These are phyloP conservation scores for Peromyscus polionotus DNA, from an alignment of 2,113 vertebrate species.

Conservation along the genomic window DNA sequence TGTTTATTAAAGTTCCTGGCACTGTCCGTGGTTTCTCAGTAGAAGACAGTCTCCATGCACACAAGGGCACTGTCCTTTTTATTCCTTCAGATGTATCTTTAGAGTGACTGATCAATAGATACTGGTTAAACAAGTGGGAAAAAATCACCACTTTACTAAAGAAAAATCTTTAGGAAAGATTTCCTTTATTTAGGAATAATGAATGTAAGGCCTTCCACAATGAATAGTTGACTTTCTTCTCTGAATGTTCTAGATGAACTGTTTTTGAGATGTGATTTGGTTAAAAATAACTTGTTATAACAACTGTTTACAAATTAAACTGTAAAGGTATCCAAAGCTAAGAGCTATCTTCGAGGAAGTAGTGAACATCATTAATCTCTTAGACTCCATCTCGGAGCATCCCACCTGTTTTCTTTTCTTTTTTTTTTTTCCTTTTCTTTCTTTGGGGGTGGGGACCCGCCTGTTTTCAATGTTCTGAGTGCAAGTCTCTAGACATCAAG, in stretches of 20 bases:
- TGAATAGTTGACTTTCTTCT: not conserved
- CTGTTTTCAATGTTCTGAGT: not conserved
- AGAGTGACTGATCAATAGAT: not conserved
- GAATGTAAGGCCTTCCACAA: not conserved
- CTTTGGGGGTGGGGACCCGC: too few relatives aligned
- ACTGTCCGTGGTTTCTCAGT: not conserved
- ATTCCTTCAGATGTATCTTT: not conserved
- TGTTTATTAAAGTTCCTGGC: not conserved
- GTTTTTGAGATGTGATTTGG: not conserved
- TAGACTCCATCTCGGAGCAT: not conserved
- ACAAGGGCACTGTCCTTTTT: not conserved
- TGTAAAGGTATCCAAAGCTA: not conserved
- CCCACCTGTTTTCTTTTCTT: too few relatives aligned
- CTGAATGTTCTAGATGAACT: not conserved
- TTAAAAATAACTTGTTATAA: not conserved
- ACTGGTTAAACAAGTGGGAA: not conserved
- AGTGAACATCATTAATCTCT: not conserved
- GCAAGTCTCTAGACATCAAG: not conserved
- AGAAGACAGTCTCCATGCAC: not conserved
- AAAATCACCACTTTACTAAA: not conserved
- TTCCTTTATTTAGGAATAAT: not conserved
- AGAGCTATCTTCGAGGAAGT: not conserved
- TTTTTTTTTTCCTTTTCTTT: too few relatives aligned
- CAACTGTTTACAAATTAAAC: not conserved
- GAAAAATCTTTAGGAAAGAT: not conserved